Base-by-base conservation (phyloP, 2,797 vertebrate species). In the Fratercula arctica region DNA sequence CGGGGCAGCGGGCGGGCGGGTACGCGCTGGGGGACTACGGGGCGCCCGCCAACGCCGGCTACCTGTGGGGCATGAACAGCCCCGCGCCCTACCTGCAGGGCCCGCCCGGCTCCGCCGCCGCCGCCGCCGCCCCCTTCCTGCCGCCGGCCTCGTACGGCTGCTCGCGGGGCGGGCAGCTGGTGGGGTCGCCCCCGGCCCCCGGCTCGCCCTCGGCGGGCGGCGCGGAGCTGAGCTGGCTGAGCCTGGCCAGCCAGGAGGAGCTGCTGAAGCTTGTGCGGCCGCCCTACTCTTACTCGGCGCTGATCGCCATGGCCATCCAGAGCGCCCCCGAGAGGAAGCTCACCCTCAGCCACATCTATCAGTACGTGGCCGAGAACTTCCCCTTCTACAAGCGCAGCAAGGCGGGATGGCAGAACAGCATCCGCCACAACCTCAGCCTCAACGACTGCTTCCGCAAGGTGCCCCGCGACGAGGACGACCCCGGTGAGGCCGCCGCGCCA, bases 271-370 rank as follows among this genome's bases (percentile, higher is more conserved):
- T 99, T 95, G 99, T 99, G 85, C 98, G 99, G n/a, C 99, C 99
- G 14, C 99, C 99, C 1, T 99, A 99, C 97, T 99, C 99, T 2
- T 99, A 99, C 98, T 99, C 99, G 0, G 99, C 99, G 45, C 99
- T 99, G 81, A 99, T 99, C 85, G 99, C 99, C 97, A 99, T 99
- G 99, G 99, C 99, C 90, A 99, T 99, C 97, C 99, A 99, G 98
- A 99, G 98, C 75, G 98, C 99, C 33, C 99, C 99, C 61, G 99
- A 99, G 68, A 99, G 99, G 97, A 99, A 99, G 95, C 98, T 99
- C 85, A 99, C 99, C 25, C 98, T 99, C 51, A 99, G 99, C 96
- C 99, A 99, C 97, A 99, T 99, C 76, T 99, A 99, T 96, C 99
- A 99, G 97, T 99, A 99, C 85, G 99, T 99, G 73, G 99, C 99